Conservation (phyloP, 1,140 invertebrate genomes). For the Galendromus occidentalis region DNA sequence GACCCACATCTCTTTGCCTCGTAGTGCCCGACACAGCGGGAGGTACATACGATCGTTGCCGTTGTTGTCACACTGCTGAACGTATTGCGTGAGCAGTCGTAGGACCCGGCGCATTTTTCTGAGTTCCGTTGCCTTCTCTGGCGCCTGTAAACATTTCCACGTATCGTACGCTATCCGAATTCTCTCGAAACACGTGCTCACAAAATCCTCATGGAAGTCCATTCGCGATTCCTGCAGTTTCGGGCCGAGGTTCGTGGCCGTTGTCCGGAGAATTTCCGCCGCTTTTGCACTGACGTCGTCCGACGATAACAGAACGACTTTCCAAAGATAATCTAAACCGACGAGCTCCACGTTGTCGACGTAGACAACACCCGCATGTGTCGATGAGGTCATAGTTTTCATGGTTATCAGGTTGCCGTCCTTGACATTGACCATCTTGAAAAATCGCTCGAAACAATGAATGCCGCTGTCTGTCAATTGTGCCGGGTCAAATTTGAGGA, state of each 20-base stretch:
- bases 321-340: constrained; percentile 88
- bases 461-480: constrained; percentile 86
- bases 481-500: constrained; percentile 71
- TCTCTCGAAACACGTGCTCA: constrained; percentile 65
- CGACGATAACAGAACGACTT: constrained; percentile 63
- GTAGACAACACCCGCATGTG: not conserved
- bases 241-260: constrained; percentile 78
- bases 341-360: constrained; percentile 52
- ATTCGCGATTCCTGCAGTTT: constrained; percentile 48
- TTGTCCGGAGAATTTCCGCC: constrained; percentile 74
- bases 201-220: constrained; percentile 73
- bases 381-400: constrained; percentile 19
- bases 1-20: constrained; percentile 69
- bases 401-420: constrained; percentile 68
- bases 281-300: constrained; percentile 80
- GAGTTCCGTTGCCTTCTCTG: constrained; percentile 45
- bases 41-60: constrained; percentile 40
- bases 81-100: constrained; percentile 82
- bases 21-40: constrained; percentile 43
- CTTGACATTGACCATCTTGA: constrained; percentile 87
- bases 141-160: constrained; percentile 33
- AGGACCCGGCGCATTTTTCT: constrained; percentile 71
- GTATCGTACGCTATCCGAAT: constrained; percentile 55
- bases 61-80: constrained; percentile 80
- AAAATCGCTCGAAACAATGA: constrained; percentile 82